Evolutionary conservation across 2,888 invertebrate species (phyloP).

Genomic region (Heliconius charithonia): DNA sequence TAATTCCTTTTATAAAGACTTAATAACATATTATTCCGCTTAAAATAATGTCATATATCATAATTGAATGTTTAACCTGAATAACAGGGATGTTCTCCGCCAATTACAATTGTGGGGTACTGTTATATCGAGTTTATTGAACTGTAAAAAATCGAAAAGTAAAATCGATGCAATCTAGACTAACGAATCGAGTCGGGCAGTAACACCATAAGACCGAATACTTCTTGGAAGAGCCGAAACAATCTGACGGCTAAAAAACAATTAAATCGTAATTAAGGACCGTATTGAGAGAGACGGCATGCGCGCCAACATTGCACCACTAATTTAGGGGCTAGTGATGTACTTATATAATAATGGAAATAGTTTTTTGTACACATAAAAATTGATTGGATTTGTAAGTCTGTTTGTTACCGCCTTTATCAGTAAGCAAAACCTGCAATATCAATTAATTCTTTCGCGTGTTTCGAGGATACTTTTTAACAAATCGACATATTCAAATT

Average conservation of each 20-base stretch:
- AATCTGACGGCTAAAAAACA: constrained; percentile 76
- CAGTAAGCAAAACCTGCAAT: background rate
- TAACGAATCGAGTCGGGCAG: constrained; percentile 48
- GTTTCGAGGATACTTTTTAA: background rate
- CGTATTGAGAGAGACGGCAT: constrained; percentile 77
- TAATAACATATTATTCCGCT: constrained; percentile 12
- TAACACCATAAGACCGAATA: constrained; percentile 53
- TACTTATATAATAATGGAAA: constrained; percentile 37
- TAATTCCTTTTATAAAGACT: constrained; percentile 19
- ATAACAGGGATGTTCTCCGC: constrained; percentile 13
- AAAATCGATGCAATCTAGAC: constrained; percentile 58
- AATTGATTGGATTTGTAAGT: constrained; percentile 11
- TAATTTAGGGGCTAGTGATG: constrained; percentile 68
- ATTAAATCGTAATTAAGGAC: constrained; percentile 81
- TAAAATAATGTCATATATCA: constrained; percentile 21
- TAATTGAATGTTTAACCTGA: constrained; percentile 28
- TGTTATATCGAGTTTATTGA: constrained; percentile 49
- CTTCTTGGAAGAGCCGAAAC: constrained; percentile 70
- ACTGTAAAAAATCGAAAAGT: constrained; percentile 47
- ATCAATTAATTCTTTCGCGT: background rate
- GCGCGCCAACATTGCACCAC: constrained; percentile 65
- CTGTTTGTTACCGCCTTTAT: background rate
- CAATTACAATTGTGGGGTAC: constrained; percentile 32
- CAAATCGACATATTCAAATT: constrained; percentile 14
- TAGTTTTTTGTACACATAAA: constrained; percentile 15